Base-by-base conservation (phyloP, 2,113 vertebrate species). In the Muscicapa adusta region DNA sequence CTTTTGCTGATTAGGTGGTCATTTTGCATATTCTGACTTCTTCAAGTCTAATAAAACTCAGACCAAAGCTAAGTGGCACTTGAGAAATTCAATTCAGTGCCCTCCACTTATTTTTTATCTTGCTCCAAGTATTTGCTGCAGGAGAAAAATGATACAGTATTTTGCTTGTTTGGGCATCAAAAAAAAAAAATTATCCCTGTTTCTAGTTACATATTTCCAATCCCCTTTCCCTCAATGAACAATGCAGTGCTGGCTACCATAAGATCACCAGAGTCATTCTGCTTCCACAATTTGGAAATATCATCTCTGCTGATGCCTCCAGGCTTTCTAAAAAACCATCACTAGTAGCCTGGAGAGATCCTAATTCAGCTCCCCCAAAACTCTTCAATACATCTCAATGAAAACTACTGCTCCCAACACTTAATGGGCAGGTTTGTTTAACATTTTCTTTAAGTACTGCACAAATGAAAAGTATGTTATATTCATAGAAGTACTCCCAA, bases 1-100 rank as follows among this genome's bases (percentile, higher is more conserved):
- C 45, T 93, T 88, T 68, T 79, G 83, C 25, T 38, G 62, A 85
- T 16, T 65, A 60, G 22, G 33, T 26, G 14, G 60, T 79, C 62
- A 57, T 68, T 96, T 91, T 91, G 74, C 40, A 76, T 65, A 85
- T 65, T 94, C 45, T 79, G 78, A 89, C 66, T 90, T 89, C 68
- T 80, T 61, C 28, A 81, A 61, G 42, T 73, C 77, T 50, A 45
- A 66, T 66, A 62, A 50, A 53, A 83, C 50, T 33, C 42, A 66
- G 65, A 85, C 13, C 14, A 88, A 89, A 89, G n/a, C 36, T 45
- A 67, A 82, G 45, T 36, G 20, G 14, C 13, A 18, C 72, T 88
- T 85, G 14, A n/a, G 17, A 82, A 88, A 20, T 79, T 68, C 57
- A 88, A 8, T 16, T 72, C 57, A 40, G 12, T 38, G 34, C 9